Evolutionary conservation across 2,113 vertebrate species (phyloP), one percentile per base, ranked within the genome.

Genomic region (Crotalus horridus): DNA sequence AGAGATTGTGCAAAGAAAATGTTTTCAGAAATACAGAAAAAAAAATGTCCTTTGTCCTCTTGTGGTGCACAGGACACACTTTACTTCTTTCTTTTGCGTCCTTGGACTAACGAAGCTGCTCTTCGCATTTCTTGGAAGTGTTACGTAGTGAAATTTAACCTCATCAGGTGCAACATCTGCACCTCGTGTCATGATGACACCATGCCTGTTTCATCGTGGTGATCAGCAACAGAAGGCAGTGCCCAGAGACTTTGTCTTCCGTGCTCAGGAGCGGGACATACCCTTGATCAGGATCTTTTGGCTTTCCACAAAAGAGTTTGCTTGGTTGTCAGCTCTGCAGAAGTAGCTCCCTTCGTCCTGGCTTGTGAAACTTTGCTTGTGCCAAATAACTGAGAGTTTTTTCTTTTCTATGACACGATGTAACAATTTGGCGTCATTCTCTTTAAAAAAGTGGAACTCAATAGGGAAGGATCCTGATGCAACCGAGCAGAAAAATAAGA

Each of bases 381-480:
- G 88, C 96, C 95, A 97, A 11, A 74, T 0, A 2, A 89, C 0
- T 1, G 43, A 1, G 54, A 3, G 92, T 61, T 95, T 58, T 91
- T 94, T 46, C 8, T 92, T 29, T 74, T 88, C 93, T 17, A 0
- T 92, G 85, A 3, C 89, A 90, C 95, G 87, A 88, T 51, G 89
- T 0, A 97, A 1, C 33, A 94, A 94, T 85, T 91, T 91, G 0
- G 93, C 92, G 0, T 0, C 43, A 59, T 97, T 93, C 94, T 95
- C 96, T 94, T 85, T 95, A 93, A 96, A 97, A 94, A 97, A 24
- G 81, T 26, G 95, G 92, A 97, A 97, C 48, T 43, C 74, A 69
- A 97, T 96, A 89, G 96, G 96, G 95, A 93, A 96, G 91, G 97
- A 96, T 58, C 97, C 97, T 85, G 95, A 96, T 2, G 33, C 3